Conservation (phyloP, 2,888 invertebrate species). For the Pandemis cinnamomeana region DNA sequence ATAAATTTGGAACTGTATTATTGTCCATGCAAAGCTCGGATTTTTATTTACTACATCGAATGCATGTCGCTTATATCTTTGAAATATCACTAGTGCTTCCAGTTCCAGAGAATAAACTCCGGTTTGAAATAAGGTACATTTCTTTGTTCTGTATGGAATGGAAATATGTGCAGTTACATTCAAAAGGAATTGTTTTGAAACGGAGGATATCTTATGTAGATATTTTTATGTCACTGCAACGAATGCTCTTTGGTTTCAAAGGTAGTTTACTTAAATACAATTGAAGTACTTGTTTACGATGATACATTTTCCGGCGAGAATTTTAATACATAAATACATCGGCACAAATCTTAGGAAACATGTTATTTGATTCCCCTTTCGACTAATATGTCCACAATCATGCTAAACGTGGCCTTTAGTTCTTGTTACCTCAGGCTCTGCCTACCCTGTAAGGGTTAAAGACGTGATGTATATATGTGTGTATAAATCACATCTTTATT, state of each 20-base stretch:
- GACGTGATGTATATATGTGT: too few relatives aligned
- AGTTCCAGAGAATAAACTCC: conserved; percentile 23
- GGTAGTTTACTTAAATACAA: not conserved
- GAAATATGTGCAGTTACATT: conserved; percentile 24
- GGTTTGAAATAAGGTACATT: conserved; percentile 12
- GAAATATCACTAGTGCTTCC: conserved; percentile 32
- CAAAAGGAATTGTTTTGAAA: conserved; percentile 19
- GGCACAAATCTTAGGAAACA: too few relatives aligned
- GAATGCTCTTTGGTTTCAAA: not conserved
- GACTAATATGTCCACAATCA: too few relatives aligned
- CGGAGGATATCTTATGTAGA: not conserved
- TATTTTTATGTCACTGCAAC: not conserved
- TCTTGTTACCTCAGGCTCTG: too few relatives aligned
- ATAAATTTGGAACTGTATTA: not conserved
- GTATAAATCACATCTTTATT: too few relatives aligned
- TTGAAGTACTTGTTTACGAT: too few relatives aligned
- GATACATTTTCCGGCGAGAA: too few relatives aligned
- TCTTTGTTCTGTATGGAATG: conserved; percentile 18
- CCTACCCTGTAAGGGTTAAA: too few relatives aligned
- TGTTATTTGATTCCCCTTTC: too few relatives aligned
- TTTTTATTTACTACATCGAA: conserved; percentile 8
- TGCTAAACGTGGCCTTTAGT: too few relatives aligned
- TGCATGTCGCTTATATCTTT: conserved; percentile 19
- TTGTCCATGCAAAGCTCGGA: not conserved
- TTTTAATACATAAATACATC: too few relatives aligned